Conservation (phyloP, 2,797 vertebrate species). For the Eulemur coronatus region DNA sequence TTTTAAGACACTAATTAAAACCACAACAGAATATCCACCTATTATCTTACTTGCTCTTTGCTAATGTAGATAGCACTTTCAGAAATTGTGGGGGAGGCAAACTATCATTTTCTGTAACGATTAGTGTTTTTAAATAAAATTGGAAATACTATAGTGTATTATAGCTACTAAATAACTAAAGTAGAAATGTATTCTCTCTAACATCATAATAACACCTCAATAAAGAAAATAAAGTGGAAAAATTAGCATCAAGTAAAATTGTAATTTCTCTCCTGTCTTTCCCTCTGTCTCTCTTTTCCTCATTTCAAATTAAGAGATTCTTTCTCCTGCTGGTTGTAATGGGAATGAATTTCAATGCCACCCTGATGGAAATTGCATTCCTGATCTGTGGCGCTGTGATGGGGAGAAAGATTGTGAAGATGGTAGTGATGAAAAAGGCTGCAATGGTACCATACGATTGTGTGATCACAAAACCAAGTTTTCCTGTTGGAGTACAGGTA, state of each 20-base stretch:
- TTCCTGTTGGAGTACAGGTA: constrained; percentile 95
- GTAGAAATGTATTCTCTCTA: background rate
- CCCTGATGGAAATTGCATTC: constrained; percentile 94
- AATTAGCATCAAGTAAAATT: background rate
- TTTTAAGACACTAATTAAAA: constrained; percentile 25
- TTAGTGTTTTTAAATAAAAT: background rate
- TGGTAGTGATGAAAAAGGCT: constrained; percentile 94
- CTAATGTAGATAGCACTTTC: background rate
- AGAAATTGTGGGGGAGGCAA: background rate
- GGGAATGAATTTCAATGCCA: constrained; percentile 94
- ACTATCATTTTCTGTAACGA: constrained; percentile 2
- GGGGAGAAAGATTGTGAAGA: constrained; percentile 99
- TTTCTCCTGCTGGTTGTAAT: constrained; percentile 90
- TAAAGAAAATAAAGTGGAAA: background rate
- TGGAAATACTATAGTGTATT: background rate
- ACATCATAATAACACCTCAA: background rate
- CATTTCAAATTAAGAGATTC: constrained; percentile 86
- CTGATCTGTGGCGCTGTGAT: constrained; percentile 95
- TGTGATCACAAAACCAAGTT: constrained; percentile 97
- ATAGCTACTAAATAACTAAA: background rate
- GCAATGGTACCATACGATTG: constrained; percentile 91
- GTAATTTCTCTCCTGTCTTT: background rate
- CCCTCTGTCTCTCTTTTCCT: background rate
- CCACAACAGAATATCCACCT: background rate
- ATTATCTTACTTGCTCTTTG: background rate